Evolutionary conservation across 2,113 vertebrate genomes (phyloP), one percentile per base, ranked within the genome.

Genomic region (Cyprinodon tularosa): DNA sequence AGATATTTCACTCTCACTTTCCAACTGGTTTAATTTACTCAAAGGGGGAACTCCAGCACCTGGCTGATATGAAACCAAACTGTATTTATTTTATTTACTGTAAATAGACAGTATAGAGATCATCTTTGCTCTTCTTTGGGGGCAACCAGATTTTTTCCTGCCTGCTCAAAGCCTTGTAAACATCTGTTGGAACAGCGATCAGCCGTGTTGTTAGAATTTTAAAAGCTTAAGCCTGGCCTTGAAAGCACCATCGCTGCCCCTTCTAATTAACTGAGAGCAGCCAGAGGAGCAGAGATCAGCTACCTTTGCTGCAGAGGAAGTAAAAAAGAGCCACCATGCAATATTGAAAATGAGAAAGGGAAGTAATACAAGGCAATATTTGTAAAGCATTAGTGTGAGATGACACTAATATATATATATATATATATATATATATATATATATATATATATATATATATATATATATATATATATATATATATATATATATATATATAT

Each of bases 211-310:
- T 81, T 83, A 71, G 76, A 77, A 64, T 71, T 84, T 78, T 78
- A 89, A 86, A 76, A 75, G 79, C 80, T 84, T 77, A 81, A 79
- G 61, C 76, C 59, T 14, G 48, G 79, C 84, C 76, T 66, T 86
- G 66, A 84, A 67, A 78, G 57, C 9, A 11, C 80, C 77, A 82
- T 87, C 73, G 62, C 60, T 72, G 68, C 68, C 75, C 63, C 61
- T 14, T 61, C 69, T 85, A 78, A 78, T 83, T 88, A 53, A 70
- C 53, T 36, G 37, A 39, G 44, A 50, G 64, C 69, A 71, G 64
- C 65, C 14, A 38, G 71, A 71, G 57, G 63, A 73, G 64, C 63
- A 66, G 29, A 66, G 82, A 66, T 72, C 62, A 75, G 66, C 10
- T 13, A 15, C 17, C 63, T 68, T 39, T 60, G 60, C 79, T 68